A percentile compares a stretch with the other conserved stretches of the same genome.
Conservation (phyloP, 1,140 invertebrate species). For the Coenobita brevimanus region DNA sequence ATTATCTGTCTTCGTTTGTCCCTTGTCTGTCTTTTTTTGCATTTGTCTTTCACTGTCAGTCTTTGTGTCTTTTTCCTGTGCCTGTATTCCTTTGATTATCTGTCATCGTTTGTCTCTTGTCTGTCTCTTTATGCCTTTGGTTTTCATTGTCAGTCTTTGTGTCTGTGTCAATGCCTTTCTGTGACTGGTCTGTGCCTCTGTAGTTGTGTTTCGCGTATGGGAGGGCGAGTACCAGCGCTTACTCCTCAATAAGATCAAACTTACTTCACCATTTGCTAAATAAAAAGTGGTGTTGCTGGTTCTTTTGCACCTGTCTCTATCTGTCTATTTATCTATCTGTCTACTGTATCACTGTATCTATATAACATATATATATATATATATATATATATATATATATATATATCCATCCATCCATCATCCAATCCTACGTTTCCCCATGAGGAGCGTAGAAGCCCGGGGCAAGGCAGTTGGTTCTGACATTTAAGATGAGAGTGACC, state of each 20-base stretch:
- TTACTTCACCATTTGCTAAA: no score
- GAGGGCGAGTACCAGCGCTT: no score
- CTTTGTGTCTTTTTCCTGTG: background rate
- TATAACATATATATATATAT: no score
- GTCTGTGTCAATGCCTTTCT: constrained; percentile 6
- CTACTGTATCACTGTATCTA: no score
- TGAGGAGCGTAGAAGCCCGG: no score
- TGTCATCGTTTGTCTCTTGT: background rate
- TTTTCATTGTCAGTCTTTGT: constrained; percentile 7
- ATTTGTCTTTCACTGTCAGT: background rate
- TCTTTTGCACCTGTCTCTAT: background rate
- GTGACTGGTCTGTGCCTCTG: background rate
- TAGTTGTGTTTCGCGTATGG: background rate
- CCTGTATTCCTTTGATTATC: background rate
- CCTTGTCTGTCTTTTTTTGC: background rate
- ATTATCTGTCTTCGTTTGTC: background rate
- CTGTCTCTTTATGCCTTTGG: background rate
- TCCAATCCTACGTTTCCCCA: no score
- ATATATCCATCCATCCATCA: no score
- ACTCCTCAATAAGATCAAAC: no score
- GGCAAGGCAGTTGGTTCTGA: no score
- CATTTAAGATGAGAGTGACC: no score
- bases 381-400: no score
- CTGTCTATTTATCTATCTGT: no score
- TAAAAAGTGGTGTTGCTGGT: background rate